Base-by-base conservation (phyloP, 37 sponge, comb jelly and placozoan species). In the Tethya wilhelma region DNA sequence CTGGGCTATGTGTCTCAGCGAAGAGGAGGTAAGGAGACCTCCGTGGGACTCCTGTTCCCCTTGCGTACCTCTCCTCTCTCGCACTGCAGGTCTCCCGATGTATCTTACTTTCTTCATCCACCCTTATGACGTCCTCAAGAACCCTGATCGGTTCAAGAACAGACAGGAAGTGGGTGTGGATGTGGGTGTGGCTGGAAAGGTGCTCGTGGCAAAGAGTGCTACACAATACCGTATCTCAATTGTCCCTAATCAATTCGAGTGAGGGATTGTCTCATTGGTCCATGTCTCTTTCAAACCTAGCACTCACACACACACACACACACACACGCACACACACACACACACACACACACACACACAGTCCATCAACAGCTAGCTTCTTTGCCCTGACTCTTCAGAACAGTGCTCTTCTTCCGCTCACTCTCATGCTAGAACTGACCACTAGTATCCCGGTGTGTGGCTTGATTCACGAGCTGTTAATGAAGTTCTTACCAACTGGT, bases 231-330 rank as follows among this genome's bases (percentile, higher is more conserved):
- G 25, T 20, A 86, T 90, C 53, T 70, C 82, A 32, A 43, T 85
- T 36, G 82, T 80, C 40, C 82, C 86, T 17, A 78, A 85, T 38
- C 37, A 81, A 19, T 90, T 76, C 76, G 71, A 74, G 86, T 81
- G 57, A 75, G 87, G 43, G 17, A 9, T 29, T 36, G 38, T 4
- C 19, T 62, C 20, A 25, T 62, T 28, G 29, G n/a, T 62, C 14
- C n/a, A n/a, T n/a, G n/a, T n/a, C n/a, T n/a, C n/a, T n/a, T n/a
- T n/a, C n/a, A n/a, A n/a, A n/a, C n/a, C n/a, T n/a, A n/a, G n/a
- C n/a, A n/a, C n/a, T n/a, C n/a, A 4, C 59, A 4, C 14, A n/a
- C n/a, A 49, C 53, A 19, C 14, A n/a, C 53, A 19, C 14, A 58
- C 26, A 28, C 28, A 28, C 59, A 58, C 5, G 4, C 26, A 0